Evolutionary conservation across 2,113 vertebrate species (phyloP), one percentile per base, ranked within the genome.

Genomic region (Rhea pennata): DNA sequence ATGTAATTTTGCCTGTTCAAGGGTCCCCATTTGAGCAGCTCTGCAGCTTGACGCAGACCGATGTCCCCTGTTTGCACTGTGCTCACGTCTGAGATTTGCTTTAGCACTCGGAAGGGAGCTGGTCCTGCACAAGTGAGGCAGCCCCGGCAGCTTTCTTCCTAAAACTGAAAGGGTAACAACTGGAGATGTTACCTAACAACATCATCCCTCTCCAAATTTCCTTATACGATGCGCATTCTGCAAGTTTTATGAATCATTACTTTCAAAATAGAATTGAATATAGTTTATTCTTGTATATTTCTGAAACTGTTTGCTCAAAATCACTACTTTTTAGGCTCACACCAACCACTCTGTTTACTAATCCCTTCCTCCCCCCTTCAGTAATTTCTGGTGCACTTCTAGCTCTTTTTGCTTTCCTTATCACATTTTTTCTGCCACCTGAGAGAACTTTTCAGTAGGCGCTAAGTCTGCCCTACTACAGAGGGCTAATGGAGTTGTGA

Each of bases 81-180:
- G 23, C 7, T 84, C 0, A 0, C 17, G 5, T 23, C 48, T 56
- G 27, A 31, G 44, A 46, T 39, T 69, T 76, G 14, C 7, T 84
- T 89, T 66, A 77, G 65, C 29, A 36, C 9, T 53, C 36, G 66
- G 44, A 92, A 87, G 15, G 46, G 22, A 89, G 20, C 6, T 24
- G 8, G 3, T 78, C n/a, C n/a, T 39, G 29, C 29, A 15, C 0
- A 0, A 0, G 33, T 33, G 48, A 67, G 62, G 46, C 15, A 78
- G 2, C 7, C 61, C 27, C 29, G 42, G 7, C 36, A 66, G 3
- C 21, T 91, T 74, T 87, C 19, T 13, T 70, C 4, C 33, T 70
- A 15, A 13, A 5, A 3, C 8, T n/a, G 17, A 2, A 0, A 3
- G 2, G 6, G 11, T 19, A 80, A 40, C 16, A 86, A 44, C 12